Percentiles rank a stretch among this genome's conserved stretches.
These are phyloP conservation scores for Amphiura filiformis DNA, from an alignment of 35 echinoderm and acorn worm genomes.

Conservation along the genomic window DNA sequence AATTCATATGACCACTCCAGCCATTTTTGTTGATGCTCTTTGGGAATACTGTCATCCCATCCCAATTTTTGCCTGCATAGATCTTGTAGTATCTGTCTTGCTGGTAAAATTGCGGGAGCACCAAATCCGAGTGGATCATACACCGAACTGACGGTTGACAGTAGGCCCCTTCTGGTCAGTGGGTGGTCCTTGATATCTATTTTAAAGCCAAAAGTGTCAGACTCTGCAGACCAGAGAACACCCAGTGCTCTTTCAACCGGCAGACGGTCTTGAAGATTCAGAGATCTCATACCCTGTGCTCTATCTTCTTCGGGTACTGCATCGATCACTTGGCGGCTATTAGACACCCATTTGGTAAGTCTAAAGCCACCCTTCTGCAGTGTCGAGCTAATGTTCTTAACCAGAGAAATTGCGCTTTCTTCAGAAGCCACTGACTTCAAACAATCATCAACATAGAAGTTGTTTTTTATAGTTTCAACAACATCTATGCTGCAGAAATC, in stretches of 20 bases:
- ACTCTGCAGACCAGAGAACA: conserved; percentile 34
- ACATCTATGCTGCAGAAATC: not conserved
- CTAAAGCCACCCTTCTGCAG: conserved; percentile 36
- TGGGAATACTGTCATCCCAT: conserved; percentile 44
- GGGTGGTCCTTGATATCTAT: conserved; percentile 34
- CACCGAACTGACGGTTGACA: conserved; percentile 49
- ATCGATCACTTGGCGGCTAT: conserved; percentile 29
- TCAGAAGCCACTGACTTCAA: conserved; percentile 39
- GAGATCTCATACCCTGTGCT: not conserved
- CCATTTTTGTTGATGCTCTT: not conserved
- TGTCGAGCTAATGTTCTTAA: not conserved
- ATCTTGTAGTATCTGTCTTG: conserved; percentile 45
- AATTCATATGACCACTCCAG: conserved; percentile 17
- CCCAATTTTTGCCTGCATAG: conserved; percentile 16
- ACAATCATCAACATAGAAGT: conserved; percentile 78
- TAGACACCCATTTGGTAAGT: conserved; percentile 59
- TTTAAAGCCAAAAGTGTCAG: conserved; percentile 39
- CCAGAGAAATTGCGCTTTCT: conserved; percentile 23
- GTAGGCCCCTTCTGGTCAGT: conserved; percentile 45
- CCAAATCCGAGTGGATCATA: conserved; percentile 59
- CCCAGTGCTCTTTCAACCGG: conserved; percentile 54
- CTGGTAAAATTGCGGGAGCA: conserved; percentile 22
- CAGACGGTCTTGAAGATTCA: conserved; percentile 36
- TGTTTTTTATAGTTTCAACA: conserved; percentile 6
- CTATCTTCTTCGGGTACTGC: conserved; percentile 10